Percentiles rank a stretch among this genome's conserved stretches.
Evolutionary conservation across 2,113 vertebrate genomes (phyloP).

Genomic region (Baryphthengus martii): DNA sequence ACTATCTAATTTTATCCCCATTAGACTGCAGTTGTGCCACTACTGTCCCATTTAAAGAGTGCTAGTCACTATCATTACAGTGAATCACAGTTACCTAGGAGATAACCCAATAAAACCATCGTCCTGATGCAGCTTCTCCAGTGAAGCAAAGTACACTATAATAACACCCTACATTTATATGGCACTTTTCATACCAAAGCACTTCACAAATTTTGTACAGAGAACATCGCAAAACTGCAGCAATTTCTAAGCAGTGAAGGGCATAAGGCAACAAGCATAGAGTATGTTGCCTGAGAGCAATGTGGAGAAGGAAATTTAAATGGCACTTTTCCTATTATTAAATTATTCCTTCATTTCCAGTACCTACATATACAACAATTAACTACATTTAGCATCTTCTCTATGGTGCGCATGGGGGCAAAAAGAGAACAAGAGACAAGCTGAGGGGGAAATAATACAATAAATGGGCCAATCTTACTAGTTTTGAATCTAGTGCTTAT

Average conservation of each 20-base stretch:
- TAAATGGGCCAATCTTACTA: neutral
- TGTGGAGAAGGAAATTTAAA: neutral
- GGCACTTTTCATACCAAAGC: neutral
- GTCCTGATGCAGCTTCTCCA: neutral
- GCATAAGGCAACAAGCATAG: neutral
- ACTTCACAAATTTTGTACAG: neutral
- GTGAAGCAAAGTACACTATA: neutral
- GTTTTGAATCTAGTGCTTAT: neutral
- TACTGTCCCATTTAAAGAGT: constrained; percentile 16
- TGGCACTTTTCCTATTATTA: neutral
- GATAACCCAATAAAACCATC: constrained; percentile 27
- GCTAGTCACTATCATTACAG: constrained; percentile 1
- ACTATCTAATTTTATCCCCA: neutral
- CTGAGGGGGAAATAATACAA: neutral
- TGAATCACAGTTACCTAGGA: constrained; percentile 35
- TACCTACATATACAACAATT: neutral
- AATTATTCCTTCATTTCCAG: neutral
- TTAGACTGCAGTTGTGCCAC: neutral
- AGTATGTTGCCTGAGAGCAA: neutral
- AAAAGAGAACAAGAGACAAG: neutral
- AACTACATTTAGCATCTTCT: neutral
- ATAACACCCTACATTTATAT: constrained; percentile 9
- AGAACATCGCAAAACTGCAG: neutral
- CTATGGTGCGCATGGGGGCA: neutral
- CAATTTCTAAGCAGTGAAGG: neutral